Percentiles rank a stretch among this genome's conserved stretches.
These are phyloP conservation scores for Megalonaias nervosa DNA, from an alignment of 1,140 invertebrate species.

Conservation along the genomic window DNA sequence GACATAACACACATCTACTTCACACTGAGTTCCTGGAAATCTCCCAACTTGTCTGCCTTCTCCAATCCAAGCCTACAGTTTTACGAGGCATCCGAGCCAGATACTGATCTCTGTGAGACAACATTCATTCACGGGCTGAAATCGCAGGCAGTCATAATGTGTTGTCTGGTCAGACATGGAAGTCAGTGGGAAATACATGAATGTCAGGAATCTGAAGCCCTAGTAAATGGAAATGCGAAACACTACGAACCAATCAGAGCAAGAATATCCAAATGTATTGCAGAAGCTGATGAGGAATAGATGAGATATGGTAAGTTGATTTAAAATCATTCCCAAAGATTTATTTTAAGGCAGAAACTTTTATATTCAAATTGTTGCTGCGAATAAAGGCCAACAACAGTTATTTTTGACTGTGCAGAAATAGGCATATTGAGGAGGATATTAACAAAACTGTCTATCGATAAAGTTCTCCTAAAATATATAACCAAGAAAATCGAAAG, in stretches of 20 bases:
- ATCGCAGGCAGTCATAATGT: conserved; percentile 26
- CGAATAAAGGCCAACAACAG: no score
- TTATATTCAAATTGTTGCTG: no score
- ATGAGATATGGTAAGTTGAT: not conserved
- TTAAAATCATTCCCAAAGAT: no score
- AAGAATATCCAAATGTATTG: conserved; percentile 1
- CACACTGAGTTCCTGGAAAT: conserved; percentile 21
- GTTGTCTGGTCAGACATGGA: conserved; percentile 5
- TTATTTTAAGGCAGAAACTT: no score
- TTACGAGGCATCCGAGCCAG: conserved; percentile 4
- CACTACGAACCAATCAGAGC: conserved; percentile 18
- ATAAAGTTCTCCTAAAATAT: no score
- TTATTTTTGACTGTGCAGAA: no score
- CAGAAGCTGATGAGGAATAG: not conserved
- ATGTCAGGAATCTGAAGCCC: not conserved
- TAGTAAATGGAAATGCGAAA: conserved; percentile 16
- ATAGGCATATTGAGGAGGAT: no score
- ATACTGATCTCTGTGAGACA: conserved; percentile 14
- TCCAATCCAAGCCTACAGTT: conserved; percentile 9
- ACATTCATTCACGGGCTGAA: conserved; percentile 12
- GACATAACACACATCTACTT: conserved; percentile 18
- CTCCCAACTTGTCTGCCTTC: conserved; percentile 21
- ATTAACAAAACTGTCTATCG: no score
- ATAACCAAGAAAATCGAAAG: no score
- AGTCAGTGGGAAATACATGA: conserved; percentile 16